Evolutionary conservation across 2,888 invertebrate species (phyloP), one percentile per base, ranked within the genome.

Genomic region (Cheilosia pagana): DNA sequence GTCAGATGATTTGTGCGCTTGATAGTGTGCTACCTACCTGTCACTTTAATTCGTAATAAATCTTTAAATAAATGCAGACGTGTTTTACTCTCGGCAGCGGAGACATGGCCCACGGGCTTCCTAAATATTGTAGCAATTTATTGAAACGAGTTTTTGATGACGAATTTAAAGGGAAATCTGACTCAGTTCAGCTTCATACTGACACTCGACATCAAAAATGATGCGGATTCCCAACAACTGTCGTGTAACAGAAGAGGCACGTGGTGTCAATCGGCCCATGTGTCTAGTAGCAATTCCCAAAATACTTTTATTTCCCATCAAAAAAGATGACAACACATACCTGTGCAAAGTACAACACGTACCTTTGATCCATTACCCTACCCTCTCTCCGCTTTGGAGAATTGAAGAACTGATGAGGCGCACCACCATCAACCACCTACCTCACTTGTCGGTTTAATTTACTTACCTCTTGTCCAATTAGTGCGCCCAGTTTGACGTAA

Each of bases 131-230:
- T 7, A 25, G 7, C 0, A 16, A 7, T 43, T 43, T 43, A 45
- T 45, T 16, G 6, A 19, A 45, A 45, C 43, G 7, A 19, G 43
- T 19, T 45, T 8, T 45, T 28, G 28, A 45, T 45, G 43, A 45
- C 43, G 16, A 45, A n/a, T 45, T 45, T 45, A 3, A 45, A 45
- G 43, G 16, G 43, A 45, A 45, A 45, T 45, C 43, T 45, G 16
- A 45, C 43, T 35, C 12, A 35, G 35, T 35, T 43, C 16, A 45
- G 43, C n/a, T 3, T 16, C 2, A 8, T 2, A 6, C 19, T 16
- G 16, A 45, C 3, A 45, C 7, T 8, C n/a, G 16, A 16, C 16
- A n/a, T 12, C 43, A 43, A 45, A 8, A 45, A 45, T 7, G 7
- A 28, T 23, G 3, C 5, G 23, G 1, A n/a, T n/a, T n/a, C n/a